phyloP scores from a whole-genome alignment of 2,797 vertebrate species.

The Petrocephalus sullivani region DNA sequence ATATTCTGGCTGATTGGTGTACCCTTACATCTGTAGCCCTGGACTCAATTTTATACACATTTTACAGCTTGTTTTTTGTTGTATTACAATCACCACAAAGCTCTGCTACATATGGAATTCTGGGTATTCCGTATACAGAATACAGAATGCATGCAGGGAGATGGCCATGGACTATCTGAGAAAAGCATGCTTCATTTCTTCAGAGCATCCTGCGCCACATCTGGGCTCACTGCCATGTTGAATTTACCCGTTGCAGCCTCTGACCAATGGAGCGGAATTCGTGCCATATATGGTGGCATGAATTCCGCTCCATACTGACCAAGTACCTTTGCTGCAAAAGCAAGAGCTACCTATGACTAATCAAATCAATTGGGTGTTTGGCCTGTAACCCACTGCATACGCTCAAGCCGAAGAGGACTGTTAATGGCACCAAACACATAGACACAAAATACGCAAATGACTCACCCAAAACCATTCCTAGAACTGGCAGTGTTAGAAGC shows the following conservation, averaged over 20 bases:
- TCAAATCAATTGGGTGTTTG: not conserved
- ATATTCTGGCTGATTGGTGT: no score
- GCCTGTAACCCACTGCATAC: not conserved
- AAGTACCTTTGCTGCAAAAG: not conserved
- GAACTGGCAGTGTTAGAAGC: not conserved
- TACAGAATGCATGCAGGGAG: no score
- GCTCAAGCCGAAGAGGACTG: not conserved
- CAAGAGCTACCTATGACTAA: not conserved
- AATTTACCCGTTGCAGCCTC: not conserved
- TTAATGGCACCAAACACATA: not conserved
- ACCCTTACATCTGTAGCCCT: no score
- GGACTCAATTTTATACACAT: no score
- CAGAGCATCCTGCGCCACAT: no score
- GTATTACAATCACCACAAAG: no score
- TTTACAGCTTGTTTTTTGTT: no score
- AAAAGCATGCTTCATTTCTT: no score
- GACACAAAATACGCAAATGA: not conserved
- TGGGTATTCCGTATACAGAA: no score
- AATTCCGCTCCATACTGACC: not conserved
- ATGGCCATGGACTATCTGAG: no score
- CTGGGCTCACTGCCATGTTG: not conserved
- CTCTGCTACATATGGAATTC: no score
- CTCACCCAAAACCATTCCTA: conserved; percentile 7
- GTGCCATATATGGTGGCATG: no score
- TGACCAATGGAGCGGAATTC: not conserved